A percentile compares a stretch with the other conserved stretches of the same genome.
These are phyloP conservation scores for Pangasianodon gigas DNA, from an alignment of 2,113 vertebrate genomes.

Conservation along the genomic window DNA sequence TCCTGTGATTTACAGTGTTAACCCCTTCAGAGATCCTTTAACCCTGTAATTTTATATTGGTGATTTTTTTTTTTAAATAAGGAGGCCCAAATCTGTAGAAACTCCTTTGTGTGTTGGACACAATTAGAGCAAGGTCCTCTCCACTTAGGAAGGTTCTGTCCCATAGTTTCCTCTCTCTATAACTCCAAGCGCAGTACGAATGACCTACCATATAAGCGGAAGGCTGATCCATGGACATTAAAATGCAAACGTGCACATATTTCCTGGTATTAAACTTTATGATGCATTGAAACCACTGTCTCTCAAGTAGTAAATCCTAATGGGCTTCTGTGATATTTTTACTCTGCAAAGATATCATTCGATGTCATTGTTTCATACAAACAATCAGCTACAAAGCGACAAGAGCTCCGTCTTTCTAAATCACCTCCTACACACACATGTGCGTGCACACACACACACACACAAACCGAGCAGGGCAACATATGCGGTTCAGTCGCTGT, in stretches of 20 bases:
- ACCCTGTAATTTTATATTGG: not conserved
- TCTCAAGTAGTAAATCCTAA: constrained; percentile 78
- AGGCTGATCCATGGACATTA: constrained; percentile 76
- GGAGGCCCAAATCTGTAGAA: not conserved
- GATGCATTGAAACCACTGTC: constrained; percentile 78
- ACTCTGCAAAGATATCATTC: constrained; percentile 70
- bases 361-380: constrained; percentile 70
- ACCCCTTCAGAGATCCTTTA: not conserved
- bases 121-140: not conserved
- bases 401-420: constrained; percentile 33
- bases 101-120: not conserved
- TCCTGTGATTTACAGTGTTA: not conserved
- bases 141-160: not conserved
- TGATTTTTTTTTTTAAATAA: not conserved
- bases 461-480: constrained; percentile 41
- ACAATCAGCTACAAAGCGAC: constrained; percentile 48
- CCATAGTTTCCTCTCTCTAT: constrained; percentile 15
- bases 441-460: constrained; percentile 43
- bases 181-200: constrained; percentile 51
- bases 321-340: constrained; percentile 73
- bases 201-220: constrained; percentile 75
- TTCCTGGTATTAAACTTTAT: constrained; percentile 80
- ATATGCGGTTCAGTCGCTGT: constrained; percentile 57
- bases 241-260: constrained; percentile 79
- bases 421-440: constrained; percentile 38